Base-by-base conservation (phyloP, 2,888 invertebrate species). In the Napeogenes sylphis region DNA sequence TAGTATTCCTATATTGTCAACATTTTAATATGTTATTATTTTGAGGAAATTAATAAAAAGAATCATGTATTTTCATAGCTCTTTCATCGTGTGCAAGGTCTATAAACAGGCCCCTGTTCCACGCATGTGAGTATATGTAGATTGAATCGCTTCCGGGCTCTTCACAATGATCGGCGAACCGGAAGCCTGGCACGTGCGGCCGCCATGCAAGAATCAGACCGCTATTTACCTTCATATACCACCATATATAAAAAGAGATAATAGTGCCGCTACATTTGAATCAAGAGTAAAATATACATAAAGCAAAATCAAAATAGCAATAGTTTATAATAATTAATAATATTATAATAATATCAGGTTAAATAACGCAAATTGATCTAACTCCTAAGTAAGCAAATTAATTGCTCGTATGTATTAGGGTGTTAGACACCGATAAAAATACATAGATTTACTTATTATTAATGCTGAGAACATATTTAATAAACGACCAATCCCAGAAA, bases 151-250 rank as follows among this genome's bases (percentile, higher is more conserved):
- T 85, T 87, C 87, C 87, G 84, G 81, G 51, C 66, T 69, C 64
- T 61, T 65, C 62, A 82, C 81, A 81, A 81, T 80, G 77, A 76
- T 75, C 75, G 65, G 70, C 70, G 68, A 68, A 69, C 75, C 87
- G 87, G 88, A 88, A 84, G 81, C 74, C 62, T 74, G 82, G 84
- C 87, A 84, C 87, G 87, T 85, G 88, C 85, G 82, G 78, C 72
- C 75, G 71, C 76, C 79, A 77, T 75, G 79, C 78, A 74, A 75
- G 76, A 71, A 75, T 74, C 75, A 72, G 70, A 64, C 56, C 61
- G 53, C 30, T 55, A 56, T 32, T 42, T 45, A 54, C 59, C 55
- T 47, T 42, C 56, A 58, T 59, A 57, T 58, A 61, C 63, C 55
- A 53, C 10, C 4, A n/a, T 10, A 21, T 38, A 55, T 62, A 53